phyloP scores from a whole-genome alignment of 1,140 invertebrate species.

The Danaus plexippus region DNA sequence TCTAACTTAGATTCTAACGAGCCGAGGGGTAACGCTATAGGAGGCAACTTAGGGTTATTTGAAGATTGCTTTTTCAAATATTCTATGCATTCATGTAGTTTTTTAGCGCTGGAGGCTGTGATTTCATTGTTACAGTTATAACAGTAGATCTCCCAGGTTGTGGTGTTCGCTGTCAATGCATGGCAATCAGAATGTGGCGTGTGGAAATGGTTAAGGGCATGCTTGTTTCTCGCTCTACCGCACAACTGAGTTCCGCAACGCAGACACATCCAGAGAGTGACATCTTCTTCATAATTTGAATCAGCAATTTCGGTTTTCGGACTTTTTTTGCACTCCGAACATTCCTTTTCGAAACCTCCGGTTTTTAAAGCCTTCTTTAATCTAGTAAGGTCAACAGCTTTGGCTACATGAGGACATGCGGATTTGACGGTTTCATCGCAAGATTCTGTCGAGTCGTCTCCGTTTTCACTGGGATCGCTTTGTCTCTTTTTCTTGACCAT shows the following conservation, averaged over 20 bases:
- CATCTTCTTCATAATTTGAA: slow-evolving; percentile 75
- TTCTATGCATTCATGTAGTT: slow-evolving; percentile 76
- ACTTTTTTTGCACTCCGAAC: slow-evolving; percentile 74
- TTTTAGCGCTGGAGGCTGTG: slow-evolving; percentile 73
- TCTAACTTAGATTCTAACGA: slow-evolving; percentile 32
- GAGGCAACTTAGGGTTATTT: slow-evolving; percentile 43
- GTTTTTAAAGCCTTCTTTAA: slow-evolving; percentile 76
- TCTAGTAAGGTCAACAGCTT: slow-evolving; percentile 76
- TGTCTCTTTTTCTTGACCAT: slow-evolving; percentile 79
- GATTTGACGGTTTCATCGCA: slow-evolving; percentile 72
- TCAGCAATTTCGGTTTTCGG: slow-evolving; percentile 38
- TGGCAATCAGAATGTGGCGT: slow-evolving; percentile 84
- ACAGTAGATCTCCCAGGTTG: slow-evolving; percentile 83
- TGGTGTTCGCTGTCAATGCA: slow-evolving; percentile 80
- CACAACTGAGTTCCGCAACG: slow-evolving; percentile 84
- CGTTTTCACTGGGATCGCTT: slow-evolving; percentile 72
- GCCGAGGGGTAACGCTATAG: slow-evolving; percentile 47
- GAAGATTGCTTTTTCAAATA: slow-evolving; percentile 73
- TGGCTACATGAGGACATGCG: slow-evolving; percentile 79
- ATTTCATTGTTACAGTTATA: slow-evolving; percentile 78
- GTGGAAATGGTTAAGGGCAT: slow-evolving; percentile 84
- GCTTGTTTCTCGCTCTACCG: slow-evolving; percentile 78
- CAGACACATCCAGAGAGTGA: slow-evolving; percentile 78
- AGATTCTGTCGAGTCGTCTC: slow-evolving; percentile 76
- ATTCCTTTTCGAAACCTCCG: slow-evolving; percentile 73